Base-by-base conservation (phyloP, 2,797 vertebrate genomes). In the Martes flavigula region DNA sequence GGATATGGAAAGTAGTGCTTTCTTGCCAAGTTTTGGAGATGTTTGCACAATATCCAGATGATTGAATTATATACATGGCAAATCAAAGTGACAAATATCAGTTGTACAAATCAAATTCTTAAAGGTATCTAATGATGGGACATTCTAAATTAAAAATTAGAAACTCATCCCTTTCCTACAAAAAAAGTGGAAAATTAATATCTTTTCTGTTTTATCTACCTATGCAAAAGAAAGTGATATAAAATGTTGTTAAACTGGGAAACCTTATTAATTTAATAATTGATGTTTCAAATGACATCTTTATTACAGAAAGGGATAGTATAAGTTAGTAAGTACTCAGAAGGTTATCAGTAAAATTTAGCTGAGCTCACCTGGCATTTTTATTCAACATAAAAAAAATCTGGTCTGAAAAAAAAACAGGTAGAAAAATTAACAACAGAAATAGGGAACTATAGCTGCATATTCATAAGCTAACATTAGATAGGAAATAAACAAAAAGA, bases 71-170 rank as follows among this genome's bases (percentile, higher is more conserved):
- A 89, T 48, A 68, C 38, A 46, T 54, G 54, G 25, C 38, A 87
- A 84, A 66, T 96, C 79, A 78, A 95, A 89, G 48, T 40, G n/a
- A 82, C 82, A 95, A 90, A 82, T 82, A 75, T 75, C 30, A 93
- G n/a, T 85, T 92, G 46, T 21, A 83, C 40, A 64, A 84, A 51
- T 90, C 79, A 86, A 96, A 88, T 81, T 86, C 23, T 43, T 48
- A 79, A 94, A 88, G 38, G 14, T 32, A 83, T 60, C 43, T 81
- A 90, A 54, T 75, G 66, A 96, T 32, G 10, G 25, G 9, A 51
- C 20, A 58, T 56, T 83, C 25, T 87, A 64, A 96, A 46, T 91
- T 43, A 73, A 93, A 94, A 87, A 46, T 86, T 14, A 94, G 51
- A 90, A 38, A 73, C 32, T 60, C 20, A 38, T 81, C 0, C 11